A percentile compares a stretch with the other conserved stretches of the same genome.
These are phyloP conservation scores for Ondatra zibethicus DNA, from an alignment of 2,113 vertebrate species.

Conservation along the genomic window DNA sequence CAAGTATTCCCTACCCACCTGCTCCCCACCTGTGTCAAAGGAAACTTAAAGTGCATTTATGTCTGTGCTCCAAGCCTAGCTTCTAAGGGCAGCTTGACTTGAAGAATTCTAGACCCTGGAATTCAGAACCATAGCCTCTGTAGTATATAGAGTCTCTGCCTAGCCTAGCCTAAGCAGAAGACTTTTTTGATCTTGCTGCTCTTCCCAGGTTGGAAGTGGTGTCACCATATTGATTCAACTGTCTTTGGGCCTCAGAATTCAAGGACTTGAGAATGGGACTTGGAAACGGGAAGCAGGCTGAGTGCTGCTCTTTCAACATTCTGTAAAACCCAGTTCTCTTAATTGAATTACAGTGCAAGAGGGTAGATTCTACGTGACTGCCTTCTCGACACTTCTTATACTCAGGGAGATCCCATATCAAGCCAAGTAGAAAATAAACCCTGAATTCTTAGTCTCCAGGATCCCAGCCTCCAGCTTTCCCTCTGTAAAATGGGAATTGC, in stretches of 20 bases:
- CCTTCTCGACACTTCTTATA: background rate
- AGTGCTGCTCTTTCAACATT: background rate
- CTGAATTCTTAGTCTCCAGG: background rate
- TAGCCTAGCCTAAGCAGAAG: background rate
- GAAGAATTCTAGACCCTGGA: background rate
- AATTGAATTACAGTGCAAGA: background rate
- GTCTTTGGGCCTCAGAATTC: background rate
- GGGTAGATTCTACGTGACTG: background rate
- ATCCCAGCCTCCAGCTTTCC: background rate
- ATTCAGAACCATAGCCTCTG: background rate
- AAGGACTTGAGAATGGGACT: background rate
- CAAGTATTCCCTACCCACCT: background rate
- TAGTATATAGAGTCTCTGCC: background rate
- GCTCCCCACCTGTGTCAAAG: background rate
- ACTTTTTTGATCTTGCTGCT: background rate
- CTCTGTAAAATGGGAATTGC: background rate
- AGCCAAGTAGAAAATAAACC: background rate
- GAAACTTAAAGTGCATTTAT: conserved; percentile 32
- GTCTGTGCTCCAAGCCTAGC: background rate
- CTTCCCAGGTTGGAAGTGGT: background rate
- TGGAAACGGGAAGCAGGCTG: accelerated
- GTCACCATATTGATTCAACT: background rate
- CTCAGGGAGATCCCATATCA: background rate
- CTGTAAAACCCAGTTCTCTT: background rate
- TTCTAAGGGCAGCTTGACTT: background rate